phyloP scores from a whole-genome alignment of 1,140 invertebrate species.

The Polypedilum pembai region DNA sequence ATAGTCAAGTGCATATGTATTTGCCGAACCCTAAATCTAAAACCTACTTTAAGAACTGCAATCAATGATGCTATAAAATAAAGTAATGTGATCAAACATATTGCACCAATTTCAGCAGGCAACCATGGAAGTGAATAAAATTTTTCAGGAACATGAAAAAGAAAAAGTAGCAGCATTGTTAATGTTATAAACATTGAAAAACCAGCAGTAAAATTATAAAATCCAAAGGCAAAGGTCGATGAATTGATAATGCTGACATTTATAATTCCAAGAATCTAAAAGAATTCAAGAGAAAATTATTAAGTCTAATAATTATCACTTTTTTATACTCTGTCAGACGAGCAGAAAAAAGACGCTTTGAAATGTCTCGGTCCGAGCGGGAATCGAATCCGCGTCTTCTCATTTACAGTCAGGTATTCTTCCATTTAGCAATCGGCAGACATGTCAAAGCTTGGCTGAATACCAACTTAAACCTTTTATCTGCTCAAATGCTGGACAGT shows the following conservation, averaged over 20 bases:
- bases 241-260: background rate
- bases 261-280: background rate
- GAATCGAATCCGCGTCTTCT: no score
- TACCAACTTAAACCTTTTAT: no score
- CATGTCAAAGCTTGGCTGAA: no score
- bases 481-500: no score
- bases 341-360: no score
- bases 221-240: background rate
- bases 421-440: no score
- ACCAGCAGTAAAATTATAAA: background rate
- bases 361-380: no score
- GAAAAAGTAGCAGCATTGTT: background rate
- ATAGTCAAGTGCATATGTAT: no score
- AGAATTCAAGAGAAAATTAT: background rate
- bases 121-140: background rate
- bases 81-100: background rate
- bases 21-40: no score
- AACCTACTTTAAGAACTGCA: background rate
- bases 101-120: background rate
- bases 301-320: no score
- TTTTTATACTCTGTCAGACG: no score
- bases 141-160: slow-evolving; percentile 20
- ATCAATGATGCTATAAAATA: slow-evolving; percentile 1
- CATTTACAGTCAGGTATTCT: no score
- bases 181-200: background rate